phyloP scores from a whole-genome alignment of 2,888 invertebrate species.

The Actias luna region DNA sequence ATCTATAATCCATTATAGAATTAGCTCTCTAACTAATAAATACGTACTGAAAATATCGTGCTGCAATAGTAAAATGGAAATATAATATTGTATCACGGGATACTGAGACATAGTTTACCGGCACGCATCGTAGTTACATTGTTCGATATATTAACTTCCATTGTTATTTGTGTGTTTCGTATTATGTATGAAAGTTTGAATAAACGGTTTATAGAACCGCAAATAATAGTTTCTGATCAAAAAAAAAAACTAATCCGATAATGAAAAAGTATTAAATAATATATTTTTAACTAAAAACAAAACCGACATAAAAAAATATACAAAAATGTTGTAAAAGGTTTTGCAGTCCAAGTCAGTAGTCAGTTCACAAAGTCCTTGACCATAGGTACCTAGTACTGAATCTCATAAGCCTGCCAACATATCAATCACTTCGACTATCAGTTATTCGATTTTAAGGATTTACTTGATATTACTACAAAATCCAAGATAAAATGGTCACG shows the following conservation, averaged over 20 bases:
- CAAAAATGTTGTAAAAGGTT: no score
- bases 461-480: no score
- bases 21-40: slow-evolving; percentile 2
- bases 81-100: slow-evolving; percentile 4
- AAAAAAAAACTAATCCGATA: background rate
- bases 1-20: slow-evolving; percentile 2
- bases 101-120: slow-evolving; percentile 8
- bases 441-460: no score
- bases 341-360: no score
- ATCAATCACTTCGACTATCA: no score
- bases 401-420: no score
- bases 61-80: slow-evolving; percentile 8
- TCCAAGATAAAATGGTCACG: no score
- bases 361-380: no score
- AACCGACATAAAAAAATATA: no score
- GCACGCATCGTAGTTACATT: slow-evolving; percentile 7
- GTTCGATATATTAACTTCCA: background rate
- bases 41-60: slow-evolving; percentile 10
- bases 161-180: background rate
- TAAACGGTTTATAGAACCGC: no score
- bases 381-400: no score
- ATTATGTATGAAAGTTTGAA: background rate
- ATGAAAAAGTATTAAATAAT: background rate
- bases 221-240: background rate
- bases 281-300: no score